Percentiles rank a stretch among this genome's conserved stretches.
phyloP scores from a whole-genome alignment of 2,797 vertebrate genomes.

The Hafferia zeledoni region DNA sequence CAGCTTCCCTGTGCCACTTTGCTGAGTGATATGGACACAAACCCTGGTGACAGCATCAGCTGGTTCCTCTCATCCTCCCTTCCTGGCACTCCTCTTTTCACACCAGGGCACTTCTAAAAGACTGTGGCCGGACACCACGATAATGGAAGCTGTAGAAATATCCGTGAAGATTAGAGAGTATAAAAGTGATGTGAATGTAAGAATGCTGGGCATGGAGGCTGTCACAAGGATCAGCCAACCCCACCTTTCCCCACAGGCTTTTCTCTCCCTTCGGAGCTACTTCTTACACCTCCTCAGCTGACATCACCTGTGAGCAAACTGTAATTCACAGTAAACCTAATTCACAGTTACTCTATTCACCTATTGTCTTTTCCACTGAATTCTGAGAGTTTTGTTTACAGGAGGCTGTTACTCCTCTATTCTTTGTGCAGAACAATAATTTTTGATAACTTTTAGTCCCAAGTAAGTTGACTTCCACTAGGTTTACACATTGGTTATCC shows the following conservation, averaged over 20 bases:
- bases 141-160: neutral
- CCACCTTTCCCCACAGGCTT: neutral
- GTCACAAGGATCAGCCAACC: neutral
- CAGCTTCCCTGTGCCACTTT: neutral
- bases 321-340: neutral
- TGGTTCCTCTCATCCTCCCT: neutral
- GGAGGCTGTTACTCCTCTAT: neutral
- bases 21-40: neutral
- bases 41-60: neutral
- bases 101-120: neutral
- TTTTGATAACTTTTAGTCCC: neutral
- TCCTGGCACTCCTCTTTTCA: neutral
- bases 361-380: neutral
- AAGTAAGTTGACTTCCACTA: neutral
- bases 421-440: neutral
- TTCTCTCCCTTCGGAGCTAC: neutral
- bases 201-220: neutral
- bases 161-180: neutral
- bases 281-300: neutral
- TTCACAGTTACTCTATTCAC: neutral
- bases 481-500: neutral
- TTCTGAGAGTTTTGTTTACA: neutral
- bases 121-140: neutral
- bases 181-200: neutral
- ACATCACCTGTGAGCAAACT: neutral